phyloP scores from a whole-genome alignment of 2,797 vertebrate genomes.

The Neosilurus mollespiculum region DNA sequence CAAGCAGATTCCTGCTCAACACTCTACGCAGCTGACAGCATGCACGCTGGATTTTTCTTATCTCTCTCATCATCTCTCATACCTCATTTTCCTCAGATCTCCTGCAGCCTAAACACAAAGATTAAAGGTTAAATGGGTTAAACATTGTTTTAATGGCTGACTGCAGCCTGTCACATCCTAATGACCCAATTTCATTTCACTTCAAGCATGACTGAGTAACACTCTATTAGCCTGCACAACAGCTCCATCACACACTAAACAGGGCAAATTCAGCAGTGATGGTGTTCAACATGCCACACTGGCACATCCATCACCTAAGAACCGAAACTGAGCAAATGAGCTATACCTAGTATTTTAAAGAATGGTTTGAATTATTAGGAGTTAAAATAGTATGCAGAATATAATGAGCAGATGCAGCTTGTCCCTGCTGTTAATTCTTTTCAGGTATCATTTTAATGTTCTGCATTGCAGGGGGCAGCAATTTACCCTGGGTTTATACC shows the following conservation, averaged over 20 bases:
- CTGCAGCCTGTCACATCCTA: conserved; percentile 1
- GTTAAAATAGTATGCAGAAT: background rate
- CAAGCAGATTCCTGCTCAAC: background rate
- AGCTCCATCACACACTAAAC: conserved; percentile 14
- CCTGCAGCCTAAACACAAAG: background rate
- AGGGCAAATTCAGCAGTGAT: background rate
- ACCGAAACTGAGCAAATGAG: background rate
- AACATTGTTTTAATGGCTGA: background rate
- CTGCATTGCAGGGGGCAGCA: background rate
- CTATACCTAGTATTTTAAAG: background rate
- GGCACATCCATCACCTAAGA: background rate
- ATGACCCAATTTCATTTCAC: conserved; percentile 2
- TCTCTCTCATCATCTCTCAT: too few species aligned
- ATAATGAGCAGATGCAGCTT: background rate
- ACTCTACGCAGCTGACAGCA: background rate
- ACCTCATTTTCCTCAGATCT: too few species aligned
- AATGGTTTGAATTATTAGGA: background rate
- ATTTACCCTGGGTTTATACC: too few species aligned
- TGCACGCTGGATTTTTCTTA: background rate
- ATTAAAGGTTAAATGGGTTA: conserved; percentile 10
- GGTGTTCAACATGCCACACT: background rate
- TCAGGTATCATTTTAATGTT: conserved; percentile 6
- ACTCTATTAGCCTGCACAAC: background rate
- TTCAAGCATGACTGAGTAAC: conserved; percentile 11
- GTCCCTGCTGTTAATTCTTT: background rate